A percentile compares a stretch with the other conserved stretches of the same genome.
These are phyloP conservation scores for Gallinago solitaria DNA, from an alignment of 2,797 vertebrate species.

Conservation along the genomic window DNA sequence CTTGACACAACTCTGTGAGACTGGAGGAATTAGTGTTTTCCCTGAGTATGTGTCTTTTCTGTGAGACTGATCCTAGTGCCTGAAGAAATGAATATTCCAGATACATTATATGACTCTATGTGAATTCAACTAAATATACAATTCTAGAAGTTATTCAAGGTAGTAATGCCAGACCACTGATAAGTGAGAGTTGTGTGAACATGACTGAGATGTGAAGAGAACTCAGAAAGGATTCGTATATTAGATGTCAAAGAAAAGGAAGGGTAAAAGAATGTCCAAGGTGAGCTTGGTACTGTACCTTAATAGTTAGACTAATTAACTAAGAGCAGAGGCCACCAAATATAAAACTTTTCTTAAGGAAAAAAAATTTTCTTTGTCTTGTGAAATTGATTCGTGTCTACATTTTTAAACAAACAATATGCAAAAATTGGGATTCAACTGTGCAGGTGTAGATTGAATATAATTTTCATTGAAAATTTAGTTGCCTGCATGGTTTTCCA, in stretches of 20 bases:
- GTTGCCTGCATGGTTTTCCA: not conserved
- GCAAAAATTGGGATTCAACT: not conserved
- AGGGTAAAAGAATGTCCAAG: not conserved
- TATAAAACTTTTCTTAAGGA: not conserved
- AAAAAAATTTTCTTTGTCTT: not conserved
- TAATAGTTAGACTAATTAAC: not conserved
- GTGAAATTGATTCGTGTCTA: not conserved
- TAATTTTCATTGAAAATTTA: not conserved
- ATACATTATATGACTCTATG: not conserved
- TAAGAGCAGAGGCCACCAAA: not conserved
- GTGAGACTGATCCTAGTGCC: not conserved
- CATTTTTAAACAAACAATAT: not conserved
- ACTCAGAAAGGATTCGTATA: not conserved
- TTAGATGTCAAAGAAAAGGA: not conserved
- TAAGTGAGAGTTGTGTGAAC: not conserved
- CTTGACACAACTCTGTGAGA: not conserved
- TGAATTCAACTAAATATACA: not conserved
- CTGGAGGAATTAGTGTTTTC: not conserved
- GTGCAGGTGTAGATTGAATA: not conserved
- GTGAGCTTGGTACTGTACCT: not conserved
- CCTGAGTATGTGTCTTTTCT: not conserved
- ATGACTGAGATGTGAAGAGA: not conserved
- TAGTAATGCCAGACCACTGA: not conserved
- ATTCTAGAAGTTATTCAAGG: not conserved
- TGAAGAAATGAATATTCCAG: not conserved